These are phyloP conservation scores for Charina bottae DNA, from an alignment of 2,113 vertebrate species.

Conservation along the genomic window DNA sequence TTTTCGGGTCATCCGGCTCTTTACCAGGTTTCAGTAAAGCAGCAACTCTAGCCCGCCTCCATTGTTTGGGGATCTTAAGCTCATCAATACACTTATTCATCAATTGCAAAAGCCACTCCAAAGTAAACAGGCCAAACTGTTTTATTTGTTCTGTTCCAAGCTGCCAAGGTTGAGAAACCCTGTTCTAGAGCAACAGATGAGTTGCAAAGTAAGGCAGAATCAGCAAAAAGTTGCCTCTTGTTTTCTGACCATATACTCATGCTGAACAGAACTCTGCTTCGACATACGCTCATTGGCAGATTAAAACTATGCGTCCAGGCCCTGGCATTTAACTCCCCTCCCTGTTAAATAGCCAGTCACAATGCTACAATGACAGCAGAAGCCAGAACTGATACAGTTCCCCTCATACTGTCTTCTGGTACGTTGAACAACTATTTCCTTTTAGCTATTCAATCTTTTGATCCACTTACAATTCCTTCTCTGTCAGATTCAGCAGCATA, in stretches of 20 bases:
- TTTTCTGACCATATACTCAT: not conserved
- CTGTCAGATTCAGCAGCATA: not conserved
- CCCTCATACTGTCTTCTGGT: not conserved
- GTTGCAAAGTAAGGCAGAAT: not conserved
- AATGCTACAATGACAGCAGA: not conserved
- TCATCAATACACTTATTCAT: too few species aligned
- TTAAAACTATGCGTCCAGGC: not conserved
- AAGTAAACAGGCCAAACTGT: too few species aligned
- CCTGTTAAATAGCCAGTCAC: not conserved
- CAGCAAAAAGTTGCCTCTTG: not conserved
- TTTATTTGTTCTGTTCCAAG: too few species aligned
- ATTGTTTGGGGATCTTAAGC: too few species aligned
- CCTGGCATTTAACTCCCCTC: not conserved
- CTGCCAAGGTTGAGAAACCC: too few species aligned
- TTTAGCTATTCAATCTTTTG: not conserved
- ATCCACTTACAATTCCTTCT: not conserved
- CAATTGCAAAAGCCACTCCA: too few species aligned
- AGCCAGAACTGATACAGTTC: too few species aligned
- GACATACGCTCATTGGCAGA: not conserved
- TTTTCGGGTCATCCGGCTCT: too few species aligned
- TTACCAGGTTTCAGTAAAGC: too few species aligned
- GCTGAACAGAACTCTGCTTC: not conserved
- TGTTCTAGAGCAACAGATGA: not conserved
- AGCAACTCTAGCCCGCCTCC: too few species aligned
- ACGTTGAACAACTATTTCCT: not conserved